Base-by-base conservation (phyloP, 2,797 vertebrate genomes). In the Pseudochaenichthys georgianus region DNA sequence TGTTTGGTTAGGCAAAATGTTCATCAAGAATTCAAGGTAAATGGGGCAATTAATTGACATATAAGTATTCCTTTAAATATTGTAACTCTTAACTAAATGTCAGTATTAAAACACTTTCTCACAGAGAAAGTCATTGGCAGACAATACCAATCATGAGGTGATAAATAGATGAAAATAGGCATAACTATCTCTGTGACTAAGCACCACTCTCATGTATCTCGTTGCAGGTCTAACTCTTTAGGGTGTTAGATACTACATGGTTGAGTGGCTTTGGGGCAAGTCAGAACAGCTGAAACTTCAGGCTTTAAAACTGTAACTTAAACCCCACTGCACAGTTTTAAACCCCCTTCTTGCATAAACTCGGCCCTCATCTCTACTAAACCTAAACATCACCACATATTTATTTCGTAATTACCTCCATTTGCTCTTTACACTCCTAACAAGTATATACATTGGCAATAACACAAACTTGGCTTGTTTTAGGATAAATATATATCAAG, bases 271-370 rank as follows among this genome's bases (percentile, higher is more conserved):
- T 73, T 38, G 73, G 58, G 86, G 19, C 64, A 83, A 89, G 50
- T 65, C 51, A 75, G 34, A 82, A 78, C 79, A 82, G 57, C 50
- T 16, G 31, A 80, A 82, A 81, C 51, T 80, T 50, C 82, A 78
- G 81, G 75, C 47, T 61, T 73, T 78, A 48, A 76, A 82, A 71
- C 75, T 84, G 87, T 80, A 90, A 88, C 78, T 66, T 59, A 85
- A 84, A 73, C 71, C 69, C 62, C 43, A 6, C 46, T 51, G 48
- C 10, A 53, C 43, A 41, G 43, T 51, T 63, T 79, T 13, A 84
- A 81, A 45, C 50, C 19, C 74, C 43, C 51, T 46, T 5, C n/a
- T 48, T 58, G 38, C 15, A 53, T 50, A 65, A 79, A 82, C 19
- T 59, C 31, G 59, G 46, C 52, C 65, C 42, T 54, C 48, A 52